A percentile compares a stretch with the other conserved stretches of the same genome.
These are phyloP conservation scores for Busseola fusca DNA, from an alignment of 2,888 invertebrate genomes.

Conservation along the genomic window DNA sequence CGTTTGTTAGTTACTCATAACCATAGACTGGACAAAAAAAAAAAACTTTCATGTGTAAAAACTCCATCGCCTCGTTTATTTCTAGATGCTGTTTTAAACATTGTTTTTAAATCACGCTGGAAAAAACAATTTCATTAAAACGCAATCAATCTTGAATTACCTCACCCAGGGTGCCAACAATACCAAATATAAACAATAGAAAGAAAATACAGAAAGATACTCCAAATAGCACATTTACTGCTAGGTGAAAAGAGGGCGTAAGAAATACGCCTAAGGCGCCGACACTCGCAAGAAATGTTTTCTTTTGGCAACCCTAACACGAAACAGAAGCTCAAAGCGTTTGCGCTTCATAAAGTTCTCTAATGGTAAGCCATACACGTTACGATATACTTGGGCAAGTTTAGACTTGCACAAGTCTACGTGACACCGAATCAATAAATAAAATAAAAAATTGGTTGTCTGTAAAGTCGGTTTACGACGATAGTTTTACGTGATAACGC, in stretches of 20 bases:
- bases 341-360: neutral
- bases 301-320: conserved; percentile 31
- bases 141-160: neutral
- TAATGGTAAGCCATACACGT: neutral
- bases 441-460: too few species aligned
- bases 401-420: neutral
- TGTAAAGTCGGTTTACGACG: too few species aligned
- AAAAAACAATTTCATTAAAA: neutral
- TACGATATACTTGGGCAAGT: neutral
- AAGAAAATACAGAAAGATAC: conserved; percentile 13
- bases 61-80: neutral
- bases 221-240: conserved; percentile 29
- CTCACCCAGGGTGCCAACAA: neutral
- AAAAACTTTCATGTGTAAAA: neutral
- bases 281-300: conserved; percentile 36
- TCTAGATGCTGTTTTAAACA: neutral
- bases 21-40: neutral
- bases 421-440: too few species aligned
- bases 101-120: neutral
- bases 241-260: conserved; percentile 19
- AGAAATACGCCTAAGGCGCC: conserved; percentile 40
- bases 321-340: neutral
- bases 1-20: neutral
- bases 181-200: conserved; percentile 2
- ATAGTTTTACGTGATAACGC: too few species aligned